Conservation (phyloP, 1,140 invertebrate genomes). For the Bombus confusus region DNA sequence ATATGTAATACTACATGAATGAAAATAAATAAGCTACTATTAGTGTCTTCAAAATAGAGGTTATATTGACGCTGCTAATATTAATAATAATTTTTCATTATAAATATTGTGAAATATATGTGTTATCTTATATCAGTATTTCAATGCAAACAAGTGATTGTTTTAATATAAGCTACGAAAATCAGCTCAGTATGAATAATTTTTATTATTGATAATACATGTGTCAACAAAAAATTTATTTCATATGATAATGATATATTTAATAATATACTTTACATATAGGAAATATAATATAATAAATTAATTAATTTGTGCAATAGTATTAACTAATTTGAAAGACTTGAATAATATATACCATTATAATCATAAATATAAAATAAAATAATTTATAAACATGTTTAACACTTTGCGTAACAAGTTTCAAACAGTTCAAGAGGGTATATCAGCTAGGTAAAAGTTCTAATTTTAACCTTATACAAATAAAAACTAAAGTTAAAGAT, state of each 20-base stretch:
- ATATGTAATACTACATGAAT: neutral
- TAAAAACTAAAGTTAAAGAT: neutral
- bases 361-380: neutral
- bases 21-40: neutral
- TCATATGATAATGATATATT: neutral
- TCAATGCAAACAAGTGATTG: neutral
- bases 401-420: conserved; percentile 81
- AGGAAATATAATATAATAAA: neutral
- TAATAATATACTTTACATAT: neutral
- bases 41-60: neutral
- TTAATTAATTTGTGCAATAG: neutral
- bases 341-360: conserved; percentile 16
- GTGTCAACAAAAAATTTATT: neutral
- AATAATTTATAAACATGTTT: conserved; percentile 77
- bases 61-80: conserved; percentile 1
- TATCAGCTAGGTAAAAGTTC: conserved; percentile 80
- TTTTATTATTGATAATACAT: neutral
- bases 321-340: neutral
- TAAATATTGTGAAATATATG: neutral
- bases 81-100: neutral
- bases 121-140: neutral
- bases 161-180: neutral
- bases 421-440: conserved; percentile 82
- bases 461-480: neutral
- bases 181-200: neutral